These are phyloP conservation scores for Steatornis caripensis DNA, from an alignment of 2,113 vertebrate species.

Conservation along the genomic window DNA sequence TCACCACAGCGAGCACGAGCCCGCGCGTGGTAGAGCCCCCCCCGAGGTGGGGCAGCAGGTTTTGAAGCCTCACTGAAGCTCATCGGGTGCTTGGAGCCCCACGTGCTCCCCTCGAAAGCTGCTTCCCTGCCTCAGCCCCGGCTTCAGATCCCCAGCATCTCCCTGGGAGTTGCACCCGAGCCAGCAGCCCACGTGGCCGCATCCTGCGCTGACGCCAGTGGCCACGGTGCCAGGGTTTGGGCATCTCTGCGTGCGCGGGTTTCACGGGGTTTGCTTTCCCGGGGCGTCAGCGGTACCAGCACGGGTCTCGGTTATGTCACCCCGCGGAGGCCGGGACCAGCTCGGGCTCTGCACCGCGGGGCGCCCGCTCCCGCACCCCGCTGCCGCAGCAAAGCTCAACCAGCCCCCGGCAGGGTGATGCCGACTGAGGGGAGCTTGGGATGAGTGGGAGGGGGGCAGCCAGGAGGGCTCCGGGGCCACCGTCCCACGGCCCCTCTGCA, in stretches of 20 bases:
- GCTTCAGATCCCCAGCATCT: not conserved
- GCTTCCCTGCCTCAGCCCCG: not conserved
- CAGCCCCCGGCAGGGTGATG: not conserved
- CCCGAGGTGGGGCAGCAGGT: not conserved
- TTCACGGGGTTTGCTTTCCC: not conserved
- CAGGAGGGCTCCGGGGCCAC: not conserved
- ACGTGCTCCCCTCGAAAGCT: not conserved
- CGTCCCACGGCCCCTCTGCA: not conserved
- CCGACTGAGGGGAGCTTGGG: rapidly evolving
- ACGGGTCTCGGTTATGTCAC: not conserved
- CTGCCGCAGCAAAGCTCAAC: not conserved
- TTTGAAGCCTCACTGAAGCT: not conserved
- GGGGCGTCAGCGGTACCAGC: not conserved
- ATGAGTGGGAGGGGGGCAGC: not conserved
- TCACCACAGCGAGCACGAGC: not conserved
- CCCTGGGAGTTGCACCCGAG: rapidly evolving
- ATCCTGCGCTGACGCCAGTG: not conserved
- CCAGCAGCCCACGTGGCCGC: not conserved
- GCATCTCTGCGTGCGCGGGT: not conserved
- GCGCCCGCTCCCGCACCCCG: not conserved
- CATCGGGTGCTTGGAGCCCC: not conserved
- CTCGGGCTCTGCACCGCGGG: rapidly evolving
- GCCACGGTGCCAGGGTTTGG: rapidly evolving
- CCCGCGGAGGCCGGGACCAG: not conserved
- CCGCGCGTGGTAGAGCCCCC: rapidly evolving